A percentile compares a stretch with the other conserved stretches of the same genome.
These are phyloP conservation scores for Callinectes sapidus DNA, from an alignment of 2,888 invertebrate species.

Conservation along the genomic window DNA sequence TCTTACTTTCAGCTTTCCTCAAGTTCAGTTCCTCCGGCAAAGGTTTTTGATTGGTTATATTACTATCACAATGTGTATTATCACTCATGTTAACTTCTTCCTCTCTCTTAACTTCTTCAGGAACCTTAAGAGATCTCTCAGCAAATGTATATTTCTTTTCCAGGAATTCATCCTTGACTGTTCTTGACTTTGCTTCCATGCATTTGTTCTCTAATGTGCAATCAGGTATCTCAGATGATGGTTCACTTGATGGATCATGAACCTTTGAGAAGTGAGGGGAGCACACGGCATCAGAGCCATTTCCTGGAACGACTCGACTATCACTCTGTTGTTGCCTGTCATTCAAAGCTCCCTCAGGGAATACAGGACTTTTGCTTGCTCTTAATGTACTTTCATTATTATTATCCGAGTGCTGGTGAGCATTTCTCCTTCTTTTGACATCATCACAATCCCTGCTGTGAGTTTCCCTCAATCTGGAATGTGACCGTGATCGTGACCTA, in stretches of 20 bases:
- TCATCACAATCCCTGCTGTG: neutral
- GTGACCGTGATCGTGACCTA: neutral
- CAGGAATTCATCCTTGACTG: neutral
- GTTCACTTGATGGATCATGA: neutral
- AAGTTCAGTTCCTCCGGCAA: neutral
- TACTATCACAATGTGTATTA: neutral
- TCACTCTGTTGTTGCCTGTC: neutral
- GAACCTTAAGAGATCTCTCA: neutral
- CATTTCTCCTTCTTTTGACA: constrained; percentile 16
- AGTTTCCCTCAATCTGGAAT: constrained; percentile 29
- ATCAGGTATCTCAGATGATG: neutral
- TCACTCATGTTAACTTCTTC: neutral
- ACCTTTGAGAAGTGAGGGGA: neutral
- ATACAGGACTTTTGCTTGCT: neutral
- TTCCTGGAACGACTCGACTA: neutral
- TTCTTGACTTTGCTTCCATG: neutral
- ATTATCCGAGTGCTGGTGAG: neutral
- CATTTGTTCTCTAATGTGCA: neutral
- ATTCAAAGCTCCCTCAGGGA: neutral
- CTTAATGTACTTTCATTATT: neutral
- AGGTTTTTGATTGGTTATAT: neutral
- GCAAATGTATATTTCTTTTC: neutral
- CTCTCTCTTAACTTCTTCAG: neutral
- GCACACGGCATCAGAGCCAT: neutral
- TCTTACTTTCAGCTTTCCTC: neutral